A percentile compares a stretch with the other conserved stretches of the same genome.
Evolutionary conservation across 2,797 vertebrate species (phyloP).

Genomic region (Pseudomugil tenellus): DNA sequence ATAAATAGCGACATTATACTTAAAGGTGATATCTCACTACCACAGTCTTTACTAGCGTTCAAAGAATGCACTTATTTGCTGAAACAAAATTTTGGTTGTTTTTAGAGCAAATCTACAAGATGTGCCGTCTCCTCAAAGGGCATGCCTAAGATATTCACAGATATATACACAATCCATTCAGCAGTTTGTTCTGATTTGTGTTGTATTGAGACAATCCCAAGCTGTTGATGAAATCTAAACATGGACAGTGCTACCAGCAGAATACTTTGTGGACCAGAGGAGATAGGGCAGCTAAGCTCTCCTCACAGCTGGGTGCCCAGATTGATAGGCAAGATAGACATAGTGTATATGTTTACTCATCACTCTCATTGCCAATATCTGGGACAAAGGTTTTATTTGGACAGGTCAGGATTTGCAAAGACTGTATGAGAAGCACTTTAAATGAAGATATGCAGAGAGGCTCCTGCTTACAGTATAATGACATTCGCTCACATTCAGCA

Average conservation of each 20-base stretch:
- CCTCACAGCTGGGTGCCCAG: conserved; percentile 82
- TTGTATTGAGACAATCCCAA: conserved; percentile 62
- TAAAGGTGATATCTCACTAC: neutral
- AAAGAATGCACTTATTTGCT: conserved; percentile 13
- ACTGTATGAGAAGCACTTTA: conserved; percentile 64
- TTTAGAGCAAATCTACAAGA: conserved; percentile 15
- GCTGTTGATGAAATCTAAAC: conserved; percentile 80
- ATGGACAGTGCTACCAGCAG: conserved; percentile 53
- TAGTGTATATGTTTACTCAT: conserved; percentile 79
- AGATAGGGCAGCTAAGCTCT: conserved; percentile 72
- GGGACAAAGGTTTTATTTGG: conserved; percentile 70
- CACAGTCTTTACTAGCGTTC: neutral
- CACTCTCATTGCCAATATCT: conserved; percentile 73
- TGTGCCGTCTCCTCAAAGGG: conserved; percentile 12
- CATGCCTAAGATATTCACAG: conserved; percentile 45
- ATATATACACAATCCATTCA: conserved; percentile 51
- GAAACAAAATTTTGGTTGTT: conserved; percentile 23
- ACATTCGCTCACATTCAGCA: conserved; percentile 56
- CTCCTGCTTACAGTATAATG: conserved; percentile 60
- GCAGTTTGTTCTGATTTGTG: conserved; percentile 64
- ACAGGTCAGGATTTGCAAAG: conserved; percentile 64
- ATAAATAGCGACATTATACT: neutral
- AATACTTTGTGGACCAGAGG: conserved; percentile 65
- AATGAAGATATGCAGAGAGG: conserved; percentile 73
- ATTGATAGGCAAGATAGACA: conserved; percentile 85